Evolutionary conservation across 2,888 invertebrate species (phyloP).

Genomic region (Ferdinandea cuprea): DNA sequence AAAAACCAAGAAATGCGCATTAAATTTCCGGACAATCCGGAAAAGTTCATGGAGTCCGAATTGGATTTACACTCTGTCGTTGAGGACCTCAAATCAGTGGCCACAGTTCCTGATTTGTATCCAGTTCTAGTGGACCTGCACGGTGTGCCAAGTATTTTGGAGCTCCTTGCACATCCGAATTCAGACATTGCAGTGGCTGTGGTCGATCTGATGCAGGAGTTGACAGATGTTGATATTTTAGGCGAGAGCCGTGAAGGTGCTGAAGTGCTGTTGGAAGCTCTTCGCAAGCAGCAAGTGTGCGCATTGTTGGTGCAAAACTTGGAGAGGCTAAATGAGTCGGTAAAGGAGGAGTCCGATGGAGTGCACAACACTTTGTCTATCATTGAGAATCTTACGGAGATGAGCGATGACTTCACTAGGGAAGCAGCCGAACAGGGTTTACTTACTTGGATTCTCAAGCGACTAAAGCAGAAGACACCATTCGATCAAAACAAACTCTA

Average conservation of each 20-base stretch:
- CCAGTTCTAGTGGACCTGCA: constrained; percentile 94
- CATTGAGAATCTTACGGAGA: constrained; percentile 97
- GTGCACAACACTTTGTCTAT: constrained; percentile 96
- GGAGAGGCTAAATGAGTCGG: constrained; percentile 94
- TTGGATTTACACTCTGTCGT: constrained; percentile 94
- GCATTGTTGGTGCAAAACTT: constrained; percentile 96
- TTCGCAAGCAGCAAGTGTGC: constrained; percentile 95
- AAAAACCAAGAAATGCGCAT: constrained; percentile 99
- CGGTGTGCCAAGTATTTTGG: constrained; percentile 94
- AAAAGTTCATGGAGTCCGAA: constrained; percentile 99
- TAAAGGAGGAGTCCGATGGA: constrained; percentile 97
- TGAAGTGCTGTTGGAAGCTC: constrained; percentile 92
- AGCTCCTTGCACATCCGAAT: constrained; percentile 97
- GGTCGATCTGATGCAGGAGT: constrained; percentile 88
- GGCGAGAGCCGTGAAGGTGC: constrained; percentile 95
- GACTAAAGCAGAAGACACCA: constrained; percentile 93
- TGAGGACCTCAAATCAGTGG: constrained; percentile 94
- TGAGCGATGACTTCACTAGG: constrained; percentile 91
- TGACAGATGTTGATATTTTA: constrained; percentile 98
- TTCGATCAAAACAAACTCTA: constrained; percentile 98
- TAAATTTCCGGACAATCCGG: constrained; percentile 97
- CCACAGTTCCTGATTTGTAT: constrained; percentile 98
- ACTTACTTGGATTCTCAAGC: constrained; percentile 94
- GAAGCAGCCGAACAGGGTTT: constrained; percentile 96
- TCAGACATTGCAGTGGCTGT: constrained; percentile 86